Base-by-base conservation (phyloP, 2,888 invertebrate species). In the Apeira syringaria region DNA sequence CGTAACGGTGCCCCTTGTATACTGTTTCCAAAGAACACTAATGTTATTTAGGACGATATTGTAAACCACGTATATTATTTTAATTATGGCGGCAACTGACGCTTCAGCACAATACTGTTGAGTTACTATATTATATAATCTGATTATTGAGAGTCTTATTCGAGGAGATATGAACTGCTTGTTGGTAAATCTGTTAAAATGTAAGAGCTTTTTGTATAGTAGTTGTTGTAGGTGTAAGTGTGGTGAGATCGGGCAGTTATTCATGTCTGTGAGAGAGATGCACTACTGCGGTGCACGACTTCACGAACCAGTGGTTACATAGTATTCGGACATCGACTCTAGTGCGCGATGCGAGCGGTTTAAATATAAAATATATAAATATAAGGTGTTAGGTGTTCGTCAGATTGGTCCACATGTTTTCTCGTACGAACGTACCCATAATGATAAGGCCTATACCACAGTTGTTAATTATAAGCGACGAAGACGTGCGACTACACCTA, bases 161-260 rank as follows among this genome's bases (percentile, higher is more conserved):
- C 52, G 43, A 73, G 68, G 87, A 87, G 85, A 87, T 87, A 86
- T 63, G 77, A 71, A 74, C 73, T 76, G 77, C 74, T 80, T 82
- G 71, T n/a, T n/a, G n/a, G n/a, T 64, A 53, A 61, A 70, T 70
- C 70, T 77, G 71, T 77, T 80, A 80, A 67, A 56, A 67, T 68
- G 61, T 84, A 83, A 83, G 82, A 84, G 83, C 84, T 86, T 84
- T 71, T 78, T 81, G 78, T 84, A 80, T 70, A 65, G 78, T 83
- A 83, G 79, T 74, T 73, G 76, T 79, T 78, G 74, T 82, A 81
- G 75, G 64, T 66, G 61, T 53, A 62, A 68, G 17, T 52, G 53
- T 66, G 62, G 61, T 69, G 68, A 61, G 55, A 38, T 9, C 52
- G 57, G 51, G 54, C 53, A 57, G 65, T 64, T 65, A 56, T 68